These are phyloP conservation scores for Conus canariensis DNA, from an alignment of 2,888 invertebrate genomes.

Conservation along the genomic window DNA sequence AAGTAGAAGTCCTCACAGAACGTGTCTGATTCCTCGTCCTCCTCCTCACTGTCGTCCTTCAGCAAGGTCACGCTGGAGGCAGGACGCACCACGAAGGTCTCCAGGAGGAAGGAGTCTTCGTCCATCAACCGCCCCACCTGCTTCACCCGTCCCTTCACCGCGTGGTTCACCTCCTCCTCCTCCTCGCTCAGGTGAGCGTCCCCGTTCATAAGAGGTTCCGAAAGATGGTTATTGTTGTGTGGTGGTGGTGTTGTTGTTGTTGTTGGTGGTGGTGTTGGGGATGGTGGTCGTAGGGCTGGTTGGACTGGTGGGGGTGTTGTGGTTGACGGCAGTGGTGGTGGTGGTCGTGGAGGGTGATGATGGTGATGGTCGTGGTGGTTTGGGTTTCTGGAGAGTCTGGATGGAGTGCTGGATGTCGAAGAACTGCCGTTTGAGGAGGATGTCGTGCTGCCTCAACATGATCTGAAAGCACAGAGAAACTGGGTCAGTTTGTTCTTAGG, in stretches of 20 bases:
- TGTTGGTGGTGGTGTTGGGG: background rate
- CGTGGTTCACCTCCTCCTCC: background rate
- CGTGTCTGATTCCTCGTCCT: slow-evolving; percentile 52
- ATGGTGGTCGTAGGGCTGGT: background rate
- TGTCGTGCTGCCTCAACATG: slow-evolving; percentile 68
- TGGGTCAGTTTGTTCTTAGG: background rate
- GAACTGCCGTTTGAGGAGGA: slow-evolving; percentile 69
- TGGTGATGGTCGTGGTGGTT: background rate
- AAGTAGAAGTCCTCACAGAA: slow-evolving; percentile 53
- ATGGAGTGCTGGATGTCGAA: slow-evolving; percentile 62
- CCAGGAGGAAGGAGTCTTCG: slow-evolving; percentile 55
- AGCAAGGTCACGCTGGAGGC: slow-evolving; percentile 65
- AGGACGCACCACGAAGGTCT: slow-evolving; percentile 61
- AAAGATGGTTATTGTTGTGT: background rate
- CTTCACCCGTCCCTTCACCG: background rate
- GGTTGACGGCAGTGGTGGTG: background rate
- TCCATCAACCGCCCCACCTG: background rate
- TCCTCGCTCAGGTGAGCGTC: background rate
- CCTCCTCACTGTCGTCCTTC: slow-evolving; percentile 53
- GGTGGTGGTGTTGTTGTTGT: background rate
- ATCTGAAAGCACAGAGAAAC: slow-evolving; percentile 57
- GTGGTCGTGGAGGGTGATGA: background rate
- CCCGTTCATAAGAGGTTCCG: background rate
- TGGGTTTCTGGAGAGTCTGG: slow-evolving; percentile 1
- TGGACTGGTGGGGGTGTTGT: background rate